Evolutionary conservation across 2,888 invertebrate species (phyloP).

Genomic region (Mimas tiliae): DNA sequence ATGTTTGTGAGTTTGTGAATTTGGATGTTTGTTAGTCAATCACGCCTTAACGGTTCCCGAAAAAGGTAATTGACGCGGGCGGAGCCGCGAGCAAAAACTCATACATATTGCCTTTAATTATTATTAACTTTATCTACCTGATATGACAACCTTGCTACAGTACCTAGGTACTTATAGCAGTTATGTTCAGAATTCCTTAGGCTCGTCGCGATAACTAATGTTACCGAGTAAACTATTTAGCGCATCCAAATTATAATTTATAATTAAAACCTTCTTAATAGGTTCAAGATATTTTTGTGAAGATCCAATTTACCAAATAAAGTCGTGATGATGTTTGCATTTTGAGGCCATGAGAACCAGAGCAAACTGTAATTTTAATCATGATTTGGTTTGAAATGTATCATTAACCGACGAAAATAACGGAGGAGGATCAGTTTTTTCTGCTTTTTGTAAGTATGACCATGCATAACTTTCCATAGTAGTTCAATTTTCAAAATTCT

Average conservation of each 20-base stretch:
- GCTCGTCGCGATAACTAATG: background rate
- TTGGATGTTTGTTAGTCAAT: no score
- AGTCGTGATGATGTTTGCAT: background rate
- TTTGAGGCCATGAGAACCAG: background rate
- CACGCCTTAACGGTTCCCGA: no score
- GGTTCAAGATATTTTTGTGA: background rate
- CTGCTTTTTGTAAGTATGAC: no score
- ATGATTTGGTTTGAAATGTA: background rate
- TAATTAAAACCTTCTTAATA: background rate
- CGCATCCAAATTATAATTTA: conserved; percentile 4
- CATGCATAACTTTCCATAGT: no score
- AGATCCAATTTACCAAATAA: background rate
- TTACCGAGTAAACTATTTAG: background rate
- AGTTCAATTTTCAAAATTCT: no score
- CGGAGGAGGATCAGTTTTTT: no score
- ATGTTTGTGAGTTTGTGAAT: no score
- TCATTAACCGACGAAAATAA: no score
- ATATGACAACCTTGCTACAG: background rate
- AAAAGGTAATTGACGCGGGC: no score
- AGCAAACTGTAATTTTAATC: background rate
- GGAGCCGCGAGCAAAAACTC: no score
- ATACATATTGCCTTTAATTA: no score
- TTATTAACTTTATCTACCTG: background rate
- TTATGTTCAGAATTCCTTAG: background rate
- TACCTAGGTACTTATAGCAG: background rate